Evolutionary conservation across 2,888 invertebrate species (phyloP).

Genomic region (Drosophila emarginata): DNA sequence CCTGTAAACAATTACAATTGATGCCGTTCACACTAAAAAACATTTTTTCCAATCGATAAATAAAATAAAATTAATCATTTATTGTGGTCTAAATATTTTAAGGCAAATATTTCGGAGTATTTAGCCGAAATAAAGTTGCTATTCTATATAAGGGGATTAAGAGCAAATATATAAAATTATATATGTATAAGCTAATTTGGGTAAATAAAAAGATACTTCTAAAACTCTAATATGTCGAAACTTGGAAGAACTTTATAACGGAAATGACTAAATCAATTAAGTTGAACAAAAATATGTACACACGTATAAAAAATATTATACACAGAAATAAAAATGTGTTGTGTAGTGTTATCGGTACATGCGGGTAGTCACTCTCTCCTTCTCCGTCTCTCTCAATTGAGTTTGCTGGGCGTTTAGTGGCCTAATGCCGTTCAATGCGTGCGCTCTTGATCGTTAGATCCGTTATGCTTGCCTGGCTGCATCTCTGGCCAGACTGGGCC

Average conservation of each 20-base stretch:
- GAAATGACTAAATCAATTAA: too few relatives aligned
- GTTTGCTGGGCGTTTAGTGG: slow-evolving; percentile 39
- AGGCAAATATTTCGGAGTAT: too few relatives aligned
- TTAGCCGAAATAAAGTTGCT: too few relatives aligned
- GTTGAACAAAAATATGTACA: too few relatives aligned
- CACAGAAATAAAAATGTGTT: neutral
- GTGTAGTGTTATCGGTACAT: neutral
- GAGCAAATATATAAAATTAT: too few relatives aligned
- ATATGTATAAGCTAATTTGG: too few relatives aligned
- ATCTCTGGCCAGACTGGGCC: slow-evolving; percentile 37
- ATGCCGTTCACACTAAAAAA: neutral
- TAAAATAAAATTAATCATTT: neutral
- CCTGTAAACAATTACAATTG: slow-evolving; percentile 3
- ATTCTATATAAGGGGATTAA: too few relatives aligned
- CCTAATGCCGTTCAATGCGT: slow-evolving; percentile 22
- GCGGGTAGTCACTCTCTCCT: neutral
- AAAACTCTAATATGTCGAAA: too few relatives aligned
- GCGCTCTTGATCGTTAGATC: slow-evolving; percentile 35
- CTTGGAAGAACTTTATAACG: too few relatives aligned
- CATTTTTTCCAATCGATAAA: neutral
- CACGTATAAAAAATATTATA: neutral
- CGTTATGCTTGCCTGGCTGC: slow-evolving; percentile 64
- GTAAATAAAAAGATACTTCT: too few relatives aligned
- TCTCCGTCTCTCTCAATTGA: neutral
- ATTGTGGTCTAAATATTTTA: too few relatives aligned